phyloP scores from a whole-genome alignment of 1,140 invertebrate species.

The Drosophila pseudoananassae region DNA sequence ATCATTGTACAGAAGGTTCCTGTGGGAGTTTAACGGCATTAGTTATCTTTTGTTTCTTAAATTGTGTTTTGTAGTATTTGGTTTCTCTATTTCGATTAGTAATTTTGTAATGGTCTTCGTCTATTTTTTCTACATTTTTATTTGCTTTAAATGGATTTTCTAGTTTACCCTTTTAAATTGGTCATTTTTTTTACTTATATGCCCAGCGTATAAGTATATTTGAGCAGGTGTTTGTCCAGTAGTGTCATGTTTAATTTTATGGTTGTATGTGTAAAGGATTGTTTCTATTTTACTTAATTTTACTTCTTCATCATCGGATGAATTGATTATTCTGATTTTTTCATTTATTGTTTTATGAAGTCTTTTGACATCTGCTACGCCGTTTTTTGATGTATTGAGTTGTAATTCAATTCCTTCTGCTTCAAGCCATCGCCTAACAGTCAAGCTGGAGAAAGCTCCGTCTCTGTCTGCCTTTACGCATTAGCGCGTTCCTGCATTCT shows the following conservation, averaged over 20 bases:
- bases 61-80: conserved; percentile 1
- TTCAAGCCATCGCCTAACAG: neutral
- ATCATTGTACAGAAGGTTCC: conserved; percentile 1
- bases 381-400: conserved; percentile 4
- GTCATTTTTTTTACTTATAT: neutral
- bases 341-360: conserved; percentile 3
- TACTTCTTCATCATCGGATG: too few species aligned
- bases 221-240: conserved; percentile 10
- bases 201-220: conserved; percentile 4
- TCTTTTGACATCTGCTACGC: conserved; percentile 1
- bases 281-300: too few species aligned
- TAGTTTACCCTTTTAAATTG: conserved; percentile 4
- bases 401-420: neutral
- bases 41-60: neutral
- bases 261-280: too few species aligned
- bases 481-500: too few species aligned
- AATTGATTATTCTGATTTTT: too few species aligned
- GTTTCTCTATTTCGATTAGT: conserved; percentile 3
- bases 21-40: neutral
- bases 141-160: neutral
- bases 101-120: conserved; percentile 3
- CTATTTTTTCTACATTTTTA: conserved; percentile 5
- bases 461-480: neutral
- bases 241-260: too few species aligned
- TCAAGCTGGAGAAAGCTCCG: too few species aligned